Evolutionary conservation across 2,113 vertebrate genomes (phyloP), one percentile per base, ranked within the genome.

Genomic region (Chionis minor): DNA sequence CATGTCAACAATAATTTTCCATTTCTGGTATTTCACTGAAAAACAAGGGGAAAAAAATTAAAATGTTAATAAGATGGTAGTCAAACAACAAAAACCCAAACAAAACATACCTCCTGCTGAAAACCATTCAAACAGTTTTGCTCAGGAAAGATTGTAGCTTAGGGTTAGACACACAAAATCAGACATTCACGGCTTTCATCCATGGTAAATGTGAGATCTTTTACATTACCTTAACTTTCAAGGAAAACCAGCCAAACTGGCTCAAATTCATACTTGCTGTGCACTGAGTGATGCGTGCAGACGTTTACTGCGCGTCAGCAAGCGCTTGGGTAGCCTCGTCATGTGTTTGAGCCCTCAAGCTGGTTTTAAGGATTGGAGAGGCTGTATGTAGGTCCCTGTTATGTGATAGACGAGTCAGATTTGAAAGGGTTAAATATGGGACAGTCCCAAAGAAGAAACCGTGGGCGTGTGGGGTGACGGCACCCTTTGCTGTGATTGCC

Each of bases 401-500:
- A 35, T 12, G 13, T 7, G 55, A 30, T 4, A 24, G 54, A 40
- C 10, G 38, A 55, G 33, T 55, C 27, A 32, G 75, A 35, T 66
- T 44, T 45, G 67, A 42, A 73, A 26, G 26, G 40, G 45, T 45
- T 62, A 33, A 35, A n/a, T n/a, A 1, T 23, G 51, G 59, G 67
- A 42, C 33, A 49, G 19, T 45, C 63, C 45, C 42, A 26, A 13
- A 28, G 1, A n/a, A 40, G 93, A 23, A 67, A 14, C 35, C 0
- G 0, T 10, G 47, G 3, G 0, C 6, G 27, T 7, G 5, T 2
- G 5, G 33, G n/a, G 56, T 38, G 45, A 8, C 24, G 23, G 51
- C 40, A 5, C 2, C 0, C 2, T 20, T 1, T 10, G 28, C 84
- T 52, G 59, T 26, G 65, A 4, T 0, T 7, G 38, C 32, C 12